phyloP scores from a whole-genome alignment of 2,113 vertebrate genomes.

The Pituophis catenifer region DNA sequence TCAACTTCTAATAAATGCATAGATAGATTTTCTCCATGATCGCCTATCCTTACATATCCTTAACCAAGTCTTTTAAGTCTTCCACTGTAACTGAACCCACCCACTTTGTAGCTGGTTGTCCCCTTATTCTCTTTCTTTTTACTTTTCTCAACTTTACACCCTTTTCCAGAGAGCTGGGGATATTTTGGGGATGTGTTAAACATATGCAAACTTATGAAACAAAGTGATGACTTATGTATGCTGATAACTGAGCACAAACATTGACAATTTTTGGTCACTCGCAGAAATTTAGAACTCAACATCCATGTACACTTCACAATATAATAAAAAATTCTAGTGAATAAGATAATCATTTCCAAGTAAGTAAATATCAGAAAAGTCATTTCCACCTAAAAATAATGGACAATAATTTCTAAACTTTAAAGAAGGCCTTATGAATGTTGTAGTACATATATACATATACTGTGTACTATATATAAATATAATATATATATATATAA shows the following conservation, averaged over 20 bases:
- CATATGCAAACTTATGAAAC: background rate
- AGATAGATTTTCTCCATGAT: background rate
- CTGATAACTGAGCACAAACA: background rate
- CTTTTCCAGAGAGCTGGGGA: background rate
- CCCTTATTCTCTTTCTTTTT: background rate
- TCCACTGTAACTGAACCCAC: background rate
- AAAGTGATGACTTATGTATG: background rate
- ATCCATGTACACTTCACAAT: background rate
- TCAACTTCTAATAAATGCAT: background rate
- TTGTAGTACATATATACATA: background rate
- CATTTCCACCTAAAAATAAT: background rate
- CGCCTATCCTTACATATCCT: background rate
- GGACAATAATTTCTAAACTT: background rate
- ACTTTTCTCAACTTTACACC: background rate
- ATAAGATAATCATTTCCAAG: background rate
- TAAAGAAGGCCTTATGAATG: background rate
- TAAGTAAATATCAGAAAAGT: background rate
- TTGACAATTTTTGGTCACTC: background rate
- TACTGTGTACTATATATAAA: too few species aligned
- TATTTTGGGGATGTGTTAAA: background rate
- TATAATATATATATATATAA: too few species aligned
- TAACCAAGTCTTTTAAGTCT: background rate
- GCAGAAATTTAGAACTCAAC: background rate
- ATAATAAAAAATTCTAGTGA: background rate
- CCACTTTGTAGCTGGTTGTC: background rate